These are phyloP conservation scores for Ormyrus nitidulus DNA, from an alignment of 2,888 invertebrate species.

Conservation along the genomic window DNA sequence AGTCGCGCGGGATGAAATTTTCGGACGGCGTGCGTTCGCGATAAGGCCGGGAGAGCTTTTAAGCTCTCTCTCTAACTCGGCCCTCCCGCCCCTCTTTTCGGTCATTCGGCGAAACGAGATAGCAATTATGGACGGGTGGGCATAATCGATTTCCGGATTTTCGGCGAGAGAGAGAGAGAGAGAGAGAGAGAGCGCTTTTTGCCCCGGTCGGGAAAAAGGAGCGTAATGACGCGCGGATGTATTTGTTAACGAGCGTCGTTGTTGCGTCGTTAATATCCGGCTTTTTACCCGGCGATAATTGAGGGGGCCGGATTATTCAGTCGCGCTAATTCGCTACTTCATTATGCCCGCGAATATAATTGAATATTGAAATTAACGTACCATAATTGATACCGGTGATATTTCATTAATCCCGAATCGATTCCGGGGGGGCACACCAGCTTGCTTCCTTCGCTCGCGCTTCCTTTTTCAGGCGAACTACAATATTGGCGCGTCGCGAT, in stretches of 20 bases:
- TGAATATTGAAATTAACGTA: slow-evolving; percentile 24
- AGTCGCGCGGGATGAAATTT: background rate
- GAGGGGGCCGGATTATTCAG: slow-evolving; percentile 21
- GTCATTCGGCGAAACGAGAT: slow-evolving; percentile 9
- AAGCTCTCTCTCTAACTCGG: background rate
- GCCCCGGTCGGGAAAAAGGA: too few relatives aligned
- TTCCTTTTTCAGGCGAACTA: too few relatives aligned
- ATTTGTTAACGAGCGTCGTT: too few relatives aligned
- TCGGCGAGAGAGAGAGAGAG: too few relatives aligned
- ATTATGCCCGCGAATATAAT: slow-evolving; percentile 24
- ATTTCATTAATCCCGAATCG: slow-evolving; percentile 7
- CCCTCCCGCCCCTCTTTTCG: background rate
- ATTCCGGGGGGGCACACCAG: background rate
- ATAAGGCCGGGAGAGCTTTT: slow-evolving; percentile 5
- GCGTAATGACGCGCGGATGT: too few relatives aligned
- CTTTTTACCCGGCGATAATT: background rate
- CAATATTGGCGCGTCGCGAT: too few relatives aligned
- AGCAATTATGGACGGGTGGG: background rate
- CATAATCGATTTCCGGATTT: slow-evolving; percentile 14
- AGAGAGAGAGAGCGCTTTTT: slow-evolving; percentile 6
- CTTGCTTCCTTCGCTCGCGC: too few relatives aligned
- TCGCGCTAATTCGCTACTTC: slow-evolving; percentile 22
- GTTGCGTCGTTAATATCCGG: too few relatives aligned
- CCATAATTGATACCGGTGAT: slow-evolving; percentile 3
- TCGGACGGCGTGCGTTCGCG: background rate